A percentile compares a stretch with the other conserved stretches of the same genome.
phyloP scores from a whole-genome alignment of 2,797 vertebrate genomes.

The Schizopygopsis malacanthus region DNA sequence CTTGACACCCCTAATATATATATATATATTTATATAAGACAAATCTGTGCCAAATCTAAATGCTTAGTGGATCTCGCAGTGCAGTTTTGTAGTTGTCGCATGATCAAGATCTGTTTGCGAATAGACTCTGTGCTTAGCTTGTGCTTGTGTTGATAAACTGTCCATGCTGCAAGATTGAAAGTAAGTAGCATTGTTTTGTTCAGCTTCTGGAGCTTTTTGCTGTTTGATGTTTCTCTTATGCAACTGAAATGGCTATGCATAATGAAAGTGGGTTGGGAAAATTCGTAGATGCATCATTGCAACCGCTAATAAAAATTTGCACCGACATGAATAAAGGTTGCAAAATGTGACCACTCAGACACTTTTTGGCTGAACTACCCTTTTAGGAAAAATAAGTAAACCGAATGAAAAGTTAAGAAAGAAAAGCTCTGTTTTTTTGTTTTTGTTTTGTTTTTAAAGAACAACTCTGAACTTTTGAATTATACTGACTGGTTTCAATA shows the following conservation, averaged over 20 bases:
- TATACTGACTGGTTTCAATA: conserved; percentile 6
- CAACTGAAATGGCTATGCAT: background rate
- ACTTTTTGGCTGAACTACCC: background rate
- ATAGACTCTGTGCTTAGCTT: background rate
- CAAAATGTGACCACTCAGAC: background rate
- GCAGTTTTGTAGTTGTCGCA: background rate
- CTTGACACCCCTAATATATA: no score
- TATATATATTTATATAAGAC: no score
- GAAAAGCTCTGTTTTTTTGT: background rate
- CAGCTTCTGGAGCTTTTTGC: background rate
- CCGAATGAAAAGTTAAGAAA: background rate
- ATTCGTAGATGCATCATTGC: background rate
- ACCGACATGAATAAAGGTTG: background rate
- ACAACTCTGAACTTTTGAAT: background rate
- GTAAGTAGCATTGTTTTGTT: background rate
- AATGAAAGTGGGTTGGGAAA: background rate
- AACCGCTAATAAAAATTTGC: background rate
- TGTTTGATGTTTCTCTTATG: background rate
- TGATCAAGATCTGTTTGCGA: background rate
- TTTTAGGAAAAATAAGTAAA: background rate
- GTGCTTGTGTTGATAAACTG: background rate
- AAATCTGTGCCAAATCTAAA: background rate
- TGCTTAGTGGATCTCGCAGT: background rate
- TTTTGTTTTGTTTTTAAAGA: no score
- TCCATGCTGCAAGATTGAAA: background rate